Evolutionary conservation across 2,113 vertebrate genomes (phyloP).

Genomic region (Bombycilla garrulus): DNA sequence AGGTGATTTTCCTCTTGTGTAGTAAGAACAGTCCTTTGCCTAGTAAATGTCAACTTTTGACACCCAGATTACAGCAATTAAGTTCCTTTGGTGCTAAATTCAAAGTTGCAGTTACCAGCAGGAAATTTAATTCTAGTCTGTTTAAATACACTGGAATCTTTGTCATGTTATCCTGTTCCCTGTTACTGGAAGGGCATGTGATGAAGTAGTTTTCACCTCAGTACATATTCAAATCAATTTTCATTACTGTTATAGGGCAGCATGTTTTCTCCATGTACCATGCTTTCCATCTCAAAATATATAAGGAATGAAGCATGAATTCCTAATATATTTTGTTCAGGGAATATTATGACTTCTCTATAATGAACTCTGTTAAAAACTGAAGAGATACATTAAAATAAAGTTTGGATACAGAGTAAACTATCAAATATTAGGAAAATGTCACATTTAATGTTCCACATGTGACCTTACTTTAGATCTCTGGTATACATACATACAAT

Average conservation of each 20-base stretch:
- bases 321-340: neutral
- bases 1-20: neutral
- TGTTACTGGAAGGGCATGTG: neutral
- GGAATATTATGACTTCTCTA: neutral
- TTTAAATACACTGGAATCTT: neutral
- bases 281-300: neutral
- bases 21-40: neutral
- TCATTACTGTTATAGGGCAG: neutral
- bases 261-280: neutral
- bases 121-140: neutral
- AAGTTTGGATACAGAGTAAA: neutral
- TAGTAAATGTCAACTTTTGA: neutral
- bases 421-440: neutral
- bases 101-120: neutral
- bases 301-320: neutral
- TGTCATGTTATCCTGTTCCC: neutral
- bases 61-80: neutral
- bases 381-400: neutral
- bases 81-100: neutral
- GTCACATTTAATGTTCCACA: neutral
- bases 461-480: neutral
- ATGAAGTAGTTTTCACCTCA: constrained; percentile 12
- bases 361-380: neutral
- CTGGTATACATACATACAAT: neutral
- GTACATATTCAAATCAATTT: neutral